phyloP scores from a whole-genome alignment of 1,140 invertebrate genomes.

The Drosophila sproati region DNA sequence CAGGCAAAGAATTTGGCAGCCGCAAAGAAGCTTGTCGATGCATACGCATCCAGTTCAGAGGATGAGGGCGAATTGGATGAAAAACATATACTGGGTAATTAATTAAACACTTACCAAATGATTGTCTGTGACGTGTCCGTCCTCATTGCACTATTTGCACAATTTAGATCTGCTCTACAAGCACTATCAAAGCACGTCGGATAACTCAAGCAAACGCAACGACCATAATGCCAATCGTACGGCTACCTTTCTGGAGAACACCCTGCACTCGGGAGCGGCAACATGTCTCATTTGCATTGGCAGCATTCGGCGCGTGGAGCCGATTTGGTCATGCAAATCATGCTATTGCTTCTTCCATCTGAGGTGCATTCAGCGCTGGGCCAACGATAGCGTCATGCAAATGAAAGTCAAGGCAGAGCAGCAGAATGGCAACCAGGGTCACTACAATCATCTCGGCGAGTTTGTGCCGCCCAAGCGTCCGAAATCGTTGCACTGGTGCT shows the following conservation, averaged over 20 bases:
- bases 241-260: slow-evolving; percentile 90
- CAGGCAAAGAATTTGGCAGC: slow-evolving; percentile 87
- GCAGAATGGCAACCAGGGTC: slow-evolving; percentile 57
- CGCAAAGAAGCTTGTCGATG: slow-evolving; percentile 85
- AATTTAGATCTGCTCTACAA: slow-evolving; percentile 63
- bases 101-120: neutral
- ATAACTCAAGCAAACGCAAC: slow-evolving; percentile 28
- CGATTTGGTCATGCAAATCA: slow-evolving; percentile 86
- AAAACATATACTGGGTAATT: slow-evolving; percentile 85
- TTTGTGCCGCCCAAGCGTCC: slow-evolving; percentile 75
- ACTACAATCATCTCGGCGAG: slow-evolving; percentile 76
- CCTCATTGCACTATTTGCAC: neutral
- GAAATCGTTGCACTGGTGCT: slow-evolving; percentile 87
- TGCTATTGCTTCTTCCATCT: slow-evolving; percentile 90
- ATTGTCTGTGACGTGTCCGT: slow-evolving; percentile 58
- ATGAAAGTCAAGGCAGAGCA: slow-evolving; percentile 85
- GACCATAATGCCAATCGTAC: slow-evolving; percentile 86
- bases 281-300: slow-evolving; percentile 97
- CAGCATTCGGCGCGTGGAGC: slow-evolving; percentile 91
- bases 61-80: slow-evolving; percentile 86
- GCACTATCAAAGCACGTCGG: slow-evolving; percentile 51
- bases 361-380: slow-evolving; percentile 96
- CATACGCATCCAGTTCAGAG: slow-evolving; percentile 86
- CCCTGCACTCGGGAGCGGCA: slow-evolving; percentile 90
- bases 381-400: slow-evolving; percentile 91